Percentiles rank a stretch among this genome's conserved stretches.
Conservation (phyloP, 2,797 vertebrate species). For the Tokudaia muenninki region DNA sequence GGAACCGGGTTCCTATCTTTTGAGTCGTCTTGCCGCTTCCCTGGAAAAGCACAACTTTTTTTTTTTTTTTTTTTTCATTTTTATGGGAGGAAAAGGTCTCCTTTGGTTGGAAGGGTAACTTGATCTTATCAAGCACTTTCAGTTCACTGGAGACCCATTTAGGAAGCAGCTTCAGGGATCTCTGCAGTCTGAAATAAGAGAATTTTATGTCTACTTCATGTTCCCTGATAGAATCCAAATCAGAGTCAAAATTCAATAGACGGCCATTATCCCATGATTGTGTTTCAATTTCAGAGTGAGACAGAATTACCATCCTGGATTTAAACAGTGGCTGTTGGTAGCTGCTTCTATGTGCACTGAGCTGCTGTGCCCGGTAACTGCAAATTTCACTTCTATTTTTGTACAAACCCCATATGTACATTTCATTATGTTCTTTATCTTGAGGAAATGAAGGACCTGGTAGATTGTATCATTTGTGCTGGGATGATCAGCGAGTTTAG, state of each 20-base stretch:
- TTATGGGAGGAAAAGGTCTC: slow-evolving; percentile 17
- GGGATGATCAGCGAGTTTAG: neutral
- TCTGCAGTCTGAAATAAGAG: slow-evolving; percentile 27
- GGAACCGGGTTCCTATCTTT: slow-evolving; percentile 3
- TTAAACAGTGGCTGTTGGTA: neutral
- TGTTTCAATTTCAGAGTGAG: slow-evolving; percentile 15
- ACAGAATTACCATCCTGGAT: neutral
- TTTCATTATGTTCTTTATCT: neutral
- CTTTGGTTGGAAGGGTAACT: slow-evolving; percentile 35
- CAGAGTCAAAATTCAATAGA: slow-evolving; percentile 54
- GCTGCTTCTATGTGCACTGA: neutral
- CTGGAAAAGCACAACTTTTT: neutral
- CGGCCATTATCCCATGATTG: neutral
- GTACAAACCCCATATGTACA: neutral
- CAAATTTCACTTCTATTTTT: neutral
- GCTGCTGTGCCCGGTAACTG: fast-evolving
- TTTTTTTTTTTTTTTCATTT: neutral
- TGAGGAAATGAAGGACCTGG: neutral
- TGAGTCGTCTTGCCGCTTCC: neutral
- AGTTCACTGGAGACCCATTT: slow-evolving; percentile 37
- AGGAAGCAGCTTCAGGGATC: slow-evolving; percentile 22
- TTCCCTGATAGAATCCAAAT: slow-evolving; percentile 33
- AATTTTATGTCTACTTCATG: slow-evolving; percentile 2
- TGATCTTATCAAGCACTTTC: slow-evolving; percentile 48
- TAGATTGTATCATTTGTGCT: neutral